These are phyloP conservation scores for Micromys minutus DNA, from an alignment of 2,113 vertebrate species.

Conservation along the genomic window DNA sequence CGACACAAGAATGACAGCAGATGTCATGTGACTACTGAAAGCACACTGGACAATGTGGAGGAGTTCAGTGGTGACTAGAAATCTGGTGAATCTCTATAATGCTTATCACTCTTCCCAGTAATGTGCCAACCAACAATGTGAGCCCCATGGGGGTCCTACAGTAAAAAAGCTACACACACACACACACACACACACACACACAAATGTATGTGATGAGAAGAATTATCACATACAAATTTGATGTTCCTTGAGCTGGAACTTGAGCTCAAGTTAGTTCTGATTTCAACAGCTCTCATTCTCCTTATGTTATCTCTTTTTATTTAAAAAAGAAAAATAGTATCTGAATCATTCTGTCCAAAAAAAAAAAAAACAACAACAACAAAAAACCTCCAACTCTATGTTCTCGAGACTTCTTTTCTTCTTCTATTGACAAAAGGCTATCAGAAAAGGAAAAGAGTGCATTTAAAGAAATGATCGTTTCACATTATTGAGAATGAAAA, in stretches of 20 bases:
- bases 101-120: not conserved
- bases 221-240: not conserved
- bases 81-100: not conserved
- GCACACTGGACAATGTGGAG: not conserved
- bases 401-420: not conserved
- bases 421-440: not conserved
- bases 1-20: not conserved
- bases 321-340: slow-evolving; percentile 49
- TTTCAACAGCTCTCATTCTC: not conserved
- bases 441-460: not conserved
- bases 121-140: not conserved
- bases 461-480: slow-evolving; percentile 58
- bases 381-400: not conserved
- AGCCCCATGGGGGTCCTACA: not conserved
- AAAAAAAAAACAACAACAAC: too few relatives aligned
- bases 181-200: not conserved
- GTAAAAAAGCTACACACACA: not conserved
- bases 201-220: not conserved
- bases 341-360: not conserved
- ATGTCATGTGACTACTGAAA: not conserved
- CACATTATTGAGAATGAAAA: slow-evolving; percentile 55
- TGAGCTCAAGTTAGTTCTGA: not conserved
- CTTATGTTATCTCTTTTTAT: not conserved
- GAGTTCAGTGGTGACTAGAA: not conserved
- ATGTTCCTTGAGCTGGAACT: not conserved